These are phyloP conservation scores for Leptopilina clavipes DNA, from an alignment of 1,140 invertebrate species.

Conservation along the genomic window DNA sequence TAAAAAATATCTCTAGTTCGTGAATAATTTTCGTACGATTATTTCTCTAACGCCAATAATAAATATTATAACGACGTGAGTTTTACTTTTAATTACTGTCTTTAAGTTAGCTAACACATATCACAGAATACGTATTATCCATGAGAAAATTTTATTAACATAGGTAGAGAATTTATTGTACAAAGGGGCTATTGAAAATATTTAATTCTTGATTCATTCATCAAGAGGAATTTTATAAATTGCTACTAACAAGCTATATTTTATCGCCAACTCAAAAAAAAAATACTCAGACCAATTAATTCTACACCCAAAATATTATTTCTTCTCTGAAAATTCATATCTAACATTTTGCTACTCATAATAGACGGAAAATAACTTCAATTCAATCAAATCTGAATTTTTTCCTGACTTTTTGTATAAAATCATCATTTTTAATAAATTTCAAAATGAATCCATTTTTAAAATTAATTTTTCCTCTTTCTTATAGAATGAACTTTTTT, in stretches of 20 bases:
- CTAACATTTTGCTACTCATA: not conserved
- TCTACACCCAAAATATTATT: not conserved
- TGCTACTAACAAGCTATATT: not conserved
- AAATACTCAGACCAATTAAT: not conserved
- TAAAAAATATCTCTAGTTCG: not conserved
- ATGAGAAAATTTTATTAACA: slow-evolving; percentile 47
- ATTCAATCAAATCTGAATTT: not conserved
- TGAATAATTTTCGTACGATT: slow-evolving; percentile 32
- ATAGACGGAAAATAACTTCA: not conserved
- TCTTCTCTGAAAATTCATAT: not conserved
- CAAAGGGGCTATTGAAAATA: slow-evolving; percentile 8
- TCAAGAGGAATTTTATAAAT: slow-evolving; percentile 6
- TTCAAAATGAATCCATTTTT: too few relatives aligned
- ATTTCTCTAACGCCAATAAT: slow-evolving; percentile 42
- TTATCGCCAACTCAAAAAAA: not conserved
- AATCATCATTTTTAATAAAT: too few relatives aligned
- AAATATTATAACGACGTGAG: slow-evolving; percentile 32
- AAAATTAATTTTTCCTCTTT: too few relatives aligned
- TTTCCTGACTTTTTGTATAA: too few relatives aligned
- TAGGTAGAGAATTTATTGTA: slow-evolving; percentile 31
- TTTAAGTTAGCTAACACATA: slow-evolving; percentile 71
- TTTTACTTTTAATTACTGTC: slow-evolving; percentile 15
- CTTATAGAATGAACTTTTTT: too few relatives aligned
- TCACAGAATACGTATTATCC: slow-evolving; percentile 71
- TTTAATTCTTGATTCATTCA: not conserved